phyloP scores from a whole-genome alignment of 2,113 vertebrate genomes.

The Burhinus oedicnemus region DNA sequence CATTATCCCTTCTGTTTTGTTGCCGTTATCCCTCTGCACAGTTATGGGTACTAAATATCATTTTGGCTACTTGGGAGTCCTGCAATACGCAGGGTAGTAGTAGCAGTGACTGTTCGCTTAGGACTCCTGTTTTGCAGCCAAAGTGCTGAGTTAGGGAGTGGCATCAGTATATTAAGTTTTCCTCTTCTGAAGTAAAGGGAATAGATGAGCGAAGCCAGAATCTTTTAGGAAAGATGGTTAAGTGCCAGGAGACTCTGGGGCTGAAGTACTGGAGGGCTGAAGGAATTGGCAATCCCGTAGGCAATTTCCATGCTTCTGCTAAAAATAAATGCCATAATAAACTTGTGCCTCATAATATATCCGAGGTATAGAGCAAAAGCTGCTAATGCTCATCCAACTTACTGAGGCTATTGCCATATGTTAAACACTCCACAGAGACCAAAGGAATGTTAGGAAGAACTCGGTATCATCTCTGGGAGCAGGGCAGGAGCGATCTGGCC shows the following conservation, averaged over 20 bases:
- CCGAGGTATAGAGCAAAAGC: background rate
- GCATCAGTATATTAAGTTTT: conserved; percentile 49
- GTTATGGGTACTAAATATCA: background rate
- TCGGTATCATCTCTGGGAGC: background rate
- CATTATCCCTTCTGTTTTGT: background rate
- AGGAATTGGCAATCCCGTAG: background rate
- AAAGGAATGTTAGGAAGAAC: background rate
- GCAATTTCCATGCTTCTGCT: conserved; percentile 52
- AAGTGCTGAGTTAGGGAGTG: conserved; percentile 46
- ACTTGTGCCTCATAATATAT: background rate
- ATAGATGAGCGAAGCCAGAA: conserved; percentile 25
- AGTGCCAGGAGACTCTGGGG: conserved; percentile 38
- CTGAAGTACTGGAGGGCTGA: background rate
- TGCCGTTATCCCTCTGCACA: background rate
- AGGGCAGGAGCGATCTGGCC: background rate
- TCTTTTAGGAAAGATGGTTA: conserved; percentile 66
- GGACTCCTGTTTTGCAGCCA: conserved; percentile 18
- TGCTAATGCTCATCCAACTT: background rate
- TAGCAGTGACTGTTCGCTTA: background rate
- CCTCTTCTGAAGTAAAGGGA: conserved; percentile 54
- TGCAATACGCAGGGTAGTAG: background rate
- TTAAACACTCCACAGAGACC: background rate
- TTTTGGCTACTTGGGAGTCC: background rate
- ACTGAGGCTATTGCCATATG: background rate
- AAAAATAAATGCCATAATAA: conserved; percentile 45